These are phyloP conservation scores for Pristionchus arcanus DNA, from an alignment of 2,888 invertebrate species.

Conservation along the genomic window DNA sequence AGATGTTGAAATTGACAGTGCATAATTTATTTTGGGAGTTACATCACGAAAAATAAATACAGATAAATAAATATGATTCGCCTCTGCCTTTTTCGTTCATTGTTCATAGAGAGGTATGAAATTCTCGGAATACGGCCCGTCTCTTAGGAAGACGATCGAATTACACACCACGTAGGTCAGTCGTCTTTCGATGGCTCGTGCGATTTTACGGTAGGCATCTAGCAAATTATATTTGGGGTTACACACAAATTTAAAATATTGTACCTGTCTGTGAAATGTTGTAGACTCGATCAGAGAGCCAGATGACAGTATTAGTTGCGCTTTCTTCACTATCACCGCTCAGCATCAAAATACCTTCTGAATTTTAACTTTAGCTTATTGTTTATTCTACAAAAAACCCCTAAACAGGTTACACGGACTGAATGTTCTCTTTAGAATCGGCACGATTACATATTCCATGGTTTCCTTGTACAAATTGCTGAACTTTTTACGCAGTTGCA, in stretches of 20 bases:
- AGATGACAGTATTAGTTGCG: background rate
- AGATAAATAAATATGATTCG: background rate
- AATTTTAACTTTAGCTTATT: background rate
- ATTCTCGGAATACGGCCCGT: background rate
- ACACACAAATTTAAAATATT: too few species aligned
- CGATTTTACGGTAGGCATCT: background rate
- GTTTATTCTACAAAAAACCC: too few species aligned
- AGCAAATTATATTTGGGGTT: too few species aligned
- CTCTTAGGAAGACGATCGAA: background rate
- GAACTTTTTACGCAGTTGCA: background rate
- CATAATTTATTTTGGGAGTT: background rate
- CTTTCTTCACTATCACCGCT: background rate
- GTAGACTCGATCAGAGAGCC: background rate
- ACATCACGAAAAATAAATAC: background rate
- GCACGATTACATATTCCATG: too few species aligned
- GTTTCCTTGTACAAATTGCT: background rate
- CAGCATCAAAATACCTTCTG: background rate
- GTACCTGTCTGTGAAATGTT: background rate
- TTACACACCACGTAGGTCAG: background rate
- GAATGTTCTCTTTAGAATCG: background rate
- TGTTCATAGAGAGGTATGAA: background rate
- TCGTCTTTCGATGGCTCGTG: background rate
- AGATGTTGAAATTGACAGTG: background rate
- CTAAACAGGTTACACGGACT: too few species aligned
- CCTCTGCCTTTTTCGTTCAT: background rate